phyloP scores from a whole-genome alignment of 2,888 invertebrate genomes.

The Pyralis farinalis region DNA sequence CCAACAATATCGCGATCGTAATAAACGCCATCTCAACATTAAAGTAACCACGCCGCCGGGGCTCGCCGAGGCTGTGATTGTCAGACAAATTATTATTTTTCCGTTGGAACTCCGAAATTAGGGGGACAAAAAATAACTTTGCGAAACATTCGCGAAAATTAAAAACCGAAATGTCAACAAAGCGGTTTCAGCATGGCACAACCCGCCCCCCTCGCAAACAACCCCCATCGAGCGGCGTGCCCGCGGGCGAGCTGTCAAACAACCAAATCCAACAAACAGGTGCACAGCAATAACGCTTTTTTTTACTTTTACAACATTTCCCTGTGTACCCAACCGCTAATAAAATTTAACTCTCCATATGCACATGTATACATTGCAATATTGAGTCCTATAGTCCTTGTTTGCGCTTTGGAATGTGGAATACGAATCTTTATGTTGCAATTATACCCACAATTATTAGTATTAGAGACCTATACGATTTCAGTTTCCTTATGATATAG shows the following conservation, averaged over 20 bases:
- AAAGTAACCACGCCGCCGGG: slow-evolving; percentile 25
- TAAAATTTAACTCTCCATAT: slow-evolving; percentile 35
- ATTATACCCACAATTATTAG: no score
- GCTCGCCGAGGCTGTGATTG: slow-evolving; percentile 19
- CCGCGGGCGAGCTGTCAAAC: slow-evolving; percentile 56
- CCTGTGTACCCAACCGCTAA: slow-evolving; percentile 42
- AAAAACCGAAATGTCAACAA: slow-evolving; percentile 58
- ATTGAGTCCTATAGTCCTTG: slow-evolving; percentile 2
- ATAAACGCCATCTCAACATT: slow-evolving; percentile 59
- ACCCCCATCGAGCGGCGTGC: slow-evolving; percentile 19
- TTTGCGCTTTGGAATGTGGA: slow-evolving; percentile 39
- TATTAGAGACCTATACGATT: no score
- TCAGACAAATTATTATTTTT: slow-evolving; percentile 34
- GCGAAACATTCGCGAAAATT: slow-evolving; percentile 43
- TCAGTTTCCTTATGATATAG: no score
- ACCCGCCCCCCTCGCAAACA: slow-evolving; percentile 24
- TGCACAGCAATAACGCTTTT: slow-evolving; percentile 64
- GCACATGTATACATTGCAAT: neutral
- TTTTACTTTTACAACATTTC: slow-evolving; percentile 58
- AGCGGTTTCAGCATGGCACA: slow-evolving; percentile 41
- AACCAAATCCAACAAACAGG: slow-evolving; percentile 66
- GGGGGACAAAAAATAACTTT: slow-evolving; percentile 31
- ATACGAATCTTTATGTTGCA: neutral
- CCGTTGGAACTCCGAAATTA: slow-evolving; percentile 28
- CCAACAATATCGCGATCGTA: slow-evolving; percentile 53